These are phyloP conservation scores for Hemibates koningsi DNA, from an alignment of 2,113 vertebrate species.

Conservation along the genomic window DNA sequence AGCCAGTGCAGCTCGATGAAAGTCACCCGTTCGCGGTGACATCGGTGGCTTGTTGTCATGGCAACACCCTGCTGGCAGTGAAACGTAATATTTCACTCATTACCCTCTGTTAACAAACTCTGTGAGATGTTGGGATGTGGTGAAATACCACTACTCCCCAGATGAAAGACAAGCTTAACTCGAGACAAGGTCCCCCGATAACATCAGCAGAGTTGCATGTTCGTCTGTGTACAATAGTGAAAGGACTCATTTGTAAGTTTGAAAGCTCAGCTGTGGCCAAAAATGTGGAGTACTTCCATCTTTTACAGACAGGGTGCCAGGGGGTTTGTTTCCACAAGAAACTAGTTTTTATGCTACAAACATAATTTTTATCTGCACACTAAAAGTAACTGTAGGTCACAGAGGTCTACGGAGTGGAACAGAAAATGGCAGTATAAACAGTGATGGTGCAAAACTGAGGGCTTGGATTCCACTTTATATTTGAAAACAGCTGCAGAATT, in stretches of 20 bases:
- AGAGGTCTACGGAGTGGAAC: background rate
- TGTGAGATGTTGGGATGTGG: slow-evolving; percentile 18
- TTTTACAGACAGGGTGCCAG: background rate
- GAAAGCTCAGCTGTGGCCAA: background rate
- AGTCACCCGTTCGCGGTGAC: slow-evolving; percentile 84
- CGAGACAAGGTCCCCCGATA: background rate
- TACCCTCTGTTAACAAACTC: slow-evolving; percentile 44
- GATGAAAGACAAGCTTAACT: background rate
- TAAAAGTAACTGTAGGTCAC: background rate
- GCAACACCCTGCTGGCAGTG: slow-evolving; percentile 92
- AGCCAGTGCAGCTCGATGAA: slow-evolving; percentile 86
- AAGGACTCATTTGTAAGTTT: background rate
- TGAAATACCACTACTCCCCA: slow-evolving; percentile 28
- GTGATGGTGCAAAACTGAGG: background rate
- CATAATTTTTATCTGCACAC: background rate
- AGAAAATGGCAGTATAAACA: background rate
- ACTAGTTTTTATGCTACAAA: background rate
- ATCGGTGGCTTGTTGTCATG: slow-evolving; percentile 95
- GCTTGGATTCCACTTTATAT: slow-evolving; percentile 24
- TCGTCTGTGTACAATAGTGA: background rate
- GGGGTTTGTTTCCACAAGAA: background rate
- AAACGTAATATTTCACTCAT: slow-evolving; percentile 82
- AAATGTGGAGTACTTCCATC: background rate
- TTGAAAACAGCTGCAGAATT: slow-evolving; percentile 49
- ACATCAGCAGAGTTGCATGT: background rate